Conservation (phyloP, 2,797 vertebrate genomes). For the Sardinella longiceps region DNA sequence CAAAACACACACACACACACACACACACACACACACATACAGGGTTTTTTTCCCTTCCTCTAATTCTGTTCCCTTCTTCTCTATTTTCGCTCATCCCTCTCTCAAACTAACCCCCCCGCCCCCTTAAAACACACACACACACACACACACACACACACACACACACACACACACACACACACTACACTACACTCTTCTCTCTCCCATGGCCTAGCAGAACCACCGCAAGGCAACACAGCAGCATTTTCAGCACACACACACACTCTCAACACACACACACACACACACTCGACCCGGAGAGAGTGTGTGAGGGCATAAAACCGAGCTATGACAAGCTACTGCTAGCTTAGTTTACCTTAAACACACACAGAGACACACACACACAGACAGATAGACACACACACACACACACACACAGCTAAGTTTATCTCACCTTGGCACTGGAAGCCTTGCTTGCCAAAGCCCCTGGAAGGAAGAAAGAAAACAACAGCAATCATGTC, state of each 20-base stretch:
- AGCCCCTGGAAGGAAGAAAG: conserved; percentile 83
- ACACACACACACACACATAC: neutral
- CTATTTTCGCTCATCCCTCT: neutral
- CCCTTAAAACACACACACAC: neutral
- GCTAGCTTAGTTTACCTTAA: conserved; percentile 89
- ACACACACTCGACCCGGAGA: conserved; percentile 41
- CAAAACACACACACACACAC: neutral
- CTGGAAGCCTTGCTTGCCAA: conserved; percentile 97
- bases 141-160: neutral
- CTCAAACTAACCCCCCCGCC: neutral
- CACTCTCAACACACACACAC: no score
- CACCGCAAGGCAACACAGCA: no score
- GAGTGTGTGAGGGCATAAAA: conserved; percentile 64
- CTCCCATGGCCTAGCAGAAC: conserved; percentile 64
- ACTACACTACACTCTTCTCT: neutral
- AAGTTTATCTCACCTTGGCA: no score
- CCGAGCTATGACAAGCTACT: conserved; percentile 78
- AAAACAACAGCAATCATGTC: conserved; percentile 33
- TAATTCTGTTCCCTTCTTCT: neutral
- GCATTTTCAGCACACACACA: no score
- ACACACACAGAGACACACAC: conserved; percentile 84
- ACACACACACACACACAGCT: neutral
- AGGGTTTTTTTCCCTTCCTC: neutral
- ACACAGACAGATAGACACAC: neutral
- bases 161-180: no score